phyloP scores from a whole-genome alignment of 2,888 invertebrate species.

The Neelides folsomi region DNA sequence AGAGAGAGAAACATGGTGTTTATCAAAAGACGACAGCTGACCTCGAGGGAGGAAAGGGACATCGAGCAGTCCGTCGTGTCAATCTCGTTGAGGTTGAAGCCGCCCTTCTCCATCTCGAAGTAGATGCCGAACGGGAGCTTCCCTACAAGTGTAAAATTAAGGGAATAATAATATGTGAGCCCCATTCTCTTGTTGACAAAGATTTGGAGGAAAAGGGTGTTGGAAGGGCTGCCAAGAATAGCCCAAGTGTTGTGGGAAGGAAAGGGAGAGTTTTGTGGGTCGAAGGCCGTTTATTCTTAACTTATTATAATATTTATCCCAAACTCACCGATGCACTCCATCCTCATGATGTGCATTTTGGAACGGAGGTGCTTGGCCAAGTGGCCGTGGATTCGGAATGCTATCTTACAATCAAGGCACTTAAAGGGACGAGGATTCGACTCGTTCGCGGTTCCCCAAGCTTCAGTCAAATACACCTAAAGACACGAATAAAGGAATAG shows the following conservation, averaged over 20 bases:
- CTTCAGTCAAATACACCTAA: constrained; percentile 28
- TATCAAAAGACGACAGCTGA: constrained; percentile 33
- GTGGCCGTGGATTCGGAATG: constrained; percentile 92
- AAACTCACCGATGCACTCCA: constrained; percentile 63
- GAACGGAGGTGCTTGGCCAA: constrained; percentile 91
- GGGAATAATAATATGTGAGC: background rate
- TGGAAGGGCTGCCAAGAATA: constrained; percentile 8
- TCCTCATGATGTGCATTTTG: constrained; percentile 86
- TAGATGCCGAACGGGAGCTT: constrained; percentile 88
- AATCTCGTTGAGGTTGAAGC: constrained; percentile 79
- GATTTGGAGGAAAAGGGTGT: background rate
- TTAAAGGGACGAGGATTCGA: constrained; percentile 91
- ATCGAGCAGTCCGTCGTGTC: constrained; percentile 94
- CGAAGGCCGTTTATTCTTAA: too few species aligned
- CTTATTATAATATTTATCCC: background rate
- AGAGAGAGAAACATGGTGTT: too few species aligned
- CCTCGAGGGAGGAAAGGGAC: constrained; percentile 74
- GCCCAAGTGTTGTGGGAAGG: background rate
- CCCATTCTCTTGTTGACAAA: background rate
- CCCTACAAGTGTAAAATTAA: constrained; percentile 13
- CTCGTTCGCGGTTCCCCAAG: constrained; percentile 45
- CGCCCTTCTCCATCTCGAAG: constrained; percentile 81
- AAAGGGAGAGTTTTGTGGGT: too few species aligned
- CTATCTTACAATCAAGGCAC: constrained; percentile 88
- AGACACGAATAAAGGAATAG: background rate